phyloP scores from a whole-genome alignment of 2,888 invertebrate species.

The Leptarthrus brevirostris region DNA sequence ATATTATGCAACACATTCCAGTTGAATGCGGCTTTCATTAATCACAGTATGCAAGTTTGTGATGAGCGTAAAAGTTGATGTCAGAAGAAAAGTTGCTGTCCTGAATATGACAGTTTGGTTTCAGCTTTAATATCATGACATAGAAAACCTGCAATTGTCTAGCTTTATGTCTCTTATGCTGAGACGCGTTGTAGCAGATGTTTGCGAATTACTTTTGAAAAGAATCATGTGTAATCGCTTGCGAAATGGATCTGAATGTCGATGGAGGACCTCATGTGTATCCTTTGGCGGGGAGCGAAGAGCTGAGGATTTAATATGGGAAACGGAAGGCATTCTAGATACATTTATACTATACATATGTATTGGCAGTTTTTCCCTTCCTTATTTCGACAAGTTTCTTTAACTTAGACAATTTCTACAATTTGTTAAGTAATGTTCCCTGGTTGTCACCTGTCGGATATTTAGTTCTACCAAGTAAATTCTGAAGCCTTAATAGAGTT shows the following conservation, averaged over 20 bases:
- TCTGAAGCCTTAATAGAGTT: not conserved
- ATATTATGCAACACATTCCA: constrained; percentile 24
- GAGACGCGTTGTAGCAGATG: not conserved
- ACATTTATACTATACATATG: constrained; percentile 1
- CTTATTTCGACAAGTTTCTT: constrained; percentile 4
- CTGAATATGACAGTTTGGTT: constrained; percentile 11
- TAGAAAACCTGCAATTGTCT: constrained; percentile 4
- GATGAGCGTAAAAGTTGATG: constrained; percentile 4
- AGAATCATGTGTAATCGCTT: constrained; percentile 30
- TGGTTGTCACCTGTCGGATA: constrained; percentile 31
- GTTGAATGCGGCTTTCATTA: constrained; percentile 9
- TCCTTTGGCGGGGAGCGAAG: not conserved
- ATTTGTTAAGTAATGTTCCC: constrained; percentile 7
- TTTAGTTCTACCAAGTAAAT: not conserved
- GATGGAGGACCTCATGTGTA: not conserved
- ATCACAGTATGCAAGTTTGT: not conserved
- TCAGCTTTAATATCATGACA: not conserved
- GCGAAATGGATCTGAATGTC: constrained; percentile 5
- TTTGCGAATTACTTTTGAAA: constrained; percentile 28
- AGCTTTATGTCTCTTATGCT: not conserved
- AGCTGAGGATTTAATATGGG: not conserved
- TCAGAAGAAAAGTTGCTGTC: not conserved
- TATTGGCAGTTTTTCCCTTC: not conserved
- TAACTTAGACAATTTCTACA: constrained; percentile 32
- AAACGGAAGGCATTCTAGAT: not conserved